Base-by-base conservation (phyloP, 2,113 vertebrate species). In the Tiliqua scincoides region DNA sequence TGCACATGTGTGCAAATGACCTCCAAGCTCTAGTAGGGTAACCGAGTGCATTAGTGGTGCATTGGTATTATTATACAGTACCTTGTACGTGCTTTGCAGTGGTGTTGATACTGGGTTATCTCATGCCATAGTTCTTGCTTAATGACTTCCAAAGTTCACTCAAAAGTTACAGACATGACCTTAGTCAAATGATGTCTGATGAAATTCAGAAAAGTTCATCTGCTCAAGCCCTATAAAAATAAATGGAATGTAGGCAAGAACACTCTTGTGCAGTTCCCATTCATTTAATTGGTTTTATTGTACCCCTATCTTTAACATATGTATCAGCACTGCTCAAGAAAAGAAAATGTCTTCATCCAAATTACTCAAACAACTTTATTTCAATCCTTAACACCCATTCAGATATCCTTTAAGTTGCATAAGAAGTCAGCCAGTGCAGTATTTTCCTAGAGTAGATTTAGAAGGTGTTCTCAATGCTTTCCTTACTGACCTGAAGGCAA, bases 381-480 rank as follows among this genome's bases (percentile, higher is more conserved):
- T 15, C 85, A 9, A 75, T 65, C 93, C 88, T 96, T 93, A 96
- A 91, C 88, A 6, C 25, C 75, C 40, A 80, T 2, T 80, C 92
- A 97, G 93, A 6, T 99, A 99, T 83, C 98, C 98, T 71, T 92
- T 98, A 89, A 96, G 93, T 90, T 99, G 98, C 85, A 91, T 99
- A 89, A 97, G 98, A 94, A 98, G 97, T 93, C 97, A 97, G 90
- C 97, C 97, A 2, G 73, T 96, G 23, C 97, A 98, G 91, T 96
- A 96, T 89, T 98, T 97, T 83, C 96, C 97, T 9, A 93, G 95
- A 84, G 93, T 91, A 67, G 93, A 97, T 92, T 95, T 95, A 89
- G 96, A 97, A 96, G 93, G 80, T 75, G 96, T 96, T 81, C 81
- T 98, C 85, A 94, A 79, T 89, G 89, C 92, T 91, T 99, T 99